Percentiles rank a stretch among this genome's conserved stretches.
phyloP scores from a whole-genome alignment of 1,140 invertebrate genomes.

The Caerostris darwini region DNA sequence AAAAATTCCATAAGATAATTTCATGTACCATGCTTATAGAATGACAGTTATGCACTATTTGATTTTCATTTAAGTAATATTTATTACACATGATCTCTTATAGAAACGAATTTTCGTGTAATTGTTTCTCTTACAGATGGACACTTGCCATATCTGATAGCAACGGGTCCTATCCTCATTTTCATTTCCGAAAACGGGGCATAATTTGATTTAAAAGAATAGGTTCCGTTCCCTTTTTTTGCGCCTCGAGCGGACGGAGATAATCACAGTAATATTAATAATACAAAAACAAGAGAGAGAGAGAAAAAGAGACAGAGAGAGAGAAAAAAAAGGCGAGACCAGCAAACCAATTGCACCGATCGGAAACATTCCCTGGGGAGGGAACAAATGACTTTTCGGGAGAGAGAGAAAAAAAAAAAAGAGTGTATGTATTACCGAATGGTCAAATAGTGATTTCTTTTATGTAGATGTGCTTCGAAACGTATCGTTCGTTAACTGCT shows the following conservation, averaged over 20 bases:
- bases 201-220: constrained; percentile 71
- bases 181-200: constrained; percentile 28
- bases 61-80: too few species aligned
- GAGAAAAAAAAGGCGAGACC: constrained; percentile 55
- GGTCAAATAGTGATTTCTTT: constrained; percentile 78
- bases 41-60: too few species aligned
- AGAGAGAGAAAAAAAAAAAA: constrained; percentile 32
- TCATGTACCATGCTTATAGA: too few species aligned
- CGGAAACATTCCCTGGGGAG: constrained; percentile 45
- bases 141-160: not conserved
- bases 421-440: constrained; percentile 73
- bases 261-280: constrained; percentile 76
- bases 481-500: constrained; percentile 76
- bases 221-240: constrained; percentile 32
- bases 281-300: constrained; percentile 61
- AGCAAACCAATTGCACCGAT: constrained; percentile 73
- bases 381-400: constrained; percentile 24
- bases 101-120: not conserved
- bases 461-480: constrained; percentile 75
- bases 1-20: too few species aligned
- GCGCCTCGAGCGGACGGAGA: constrained; percentile 49
- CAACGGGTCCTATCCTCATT: not conserved
- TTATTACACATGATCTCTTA: too few species aligned
- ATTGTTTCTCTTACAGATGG: not conserved
- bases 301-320: not conserved